phyloP scores from a whole-genome alignment of 2,888 invertebrate species.

The Hesperia comma region DNA sequence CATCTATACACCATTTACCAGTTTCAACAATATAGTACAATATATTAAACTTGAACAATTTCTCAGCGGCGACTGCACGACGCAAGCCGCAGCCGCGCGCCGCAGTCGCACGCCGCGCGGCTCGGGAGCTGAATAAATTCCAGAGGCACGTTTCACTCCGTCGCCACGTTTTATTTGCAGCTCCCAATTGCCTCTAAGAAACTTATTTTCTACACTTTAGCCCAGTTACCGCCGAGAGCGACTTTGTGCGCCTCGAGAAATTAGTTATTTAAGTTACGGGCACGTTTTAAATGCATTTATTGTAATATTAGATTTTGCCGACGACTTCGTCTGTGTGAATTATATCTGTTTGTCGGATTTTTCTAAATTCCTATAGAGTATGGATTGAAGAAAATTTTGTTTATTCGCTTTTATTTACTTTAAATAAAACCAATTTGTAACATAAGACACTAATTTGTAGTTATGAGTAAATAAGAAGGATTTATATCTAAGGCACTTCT shows the following conservation, averaged over 20 bases:
- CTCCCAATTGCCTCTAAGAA: slow-evolving; percentile 27
- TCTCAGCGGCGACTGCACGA: neutral
- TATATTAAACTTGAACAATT: too few species aligned
- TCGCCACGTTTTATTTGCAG: slow-evolving; percentile 22
- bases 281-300: slow-evolving; percentile 5
- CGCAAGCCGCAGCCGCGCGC: neutral
- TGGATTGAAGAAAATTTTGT: too few species aligned
- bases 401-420: too few species aligned
- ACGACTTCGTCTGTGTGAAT: neutral
- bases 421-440: too few species aligned
- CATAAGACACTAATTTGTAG: too few species aligned
- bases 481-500: too few species aligned
- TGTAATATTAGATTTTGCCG: neutral
- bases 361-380: too few species aligned
- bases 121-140: slow-evolving; percentile 8
- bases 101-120: neutral
- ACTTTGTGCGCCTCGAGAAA: slow-evolving; percentile 13
- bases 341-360: too few species aligned
- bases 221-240: slow-evolving; percentile 19
- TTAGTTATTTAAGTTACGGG: slow-evolving; percentile 5
- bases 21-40: too few species aligned
- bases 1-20: too few species aligned
- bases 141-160: neutral
- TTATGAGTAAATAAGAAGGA: too few species aligned
- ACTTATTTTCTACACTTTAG: slow-evolving; percentile 33